Evolutionary conservation across 1,140 invertebrate genomes (phyloP).

Genomic region (Pectinophora gossypiella): DNA sequence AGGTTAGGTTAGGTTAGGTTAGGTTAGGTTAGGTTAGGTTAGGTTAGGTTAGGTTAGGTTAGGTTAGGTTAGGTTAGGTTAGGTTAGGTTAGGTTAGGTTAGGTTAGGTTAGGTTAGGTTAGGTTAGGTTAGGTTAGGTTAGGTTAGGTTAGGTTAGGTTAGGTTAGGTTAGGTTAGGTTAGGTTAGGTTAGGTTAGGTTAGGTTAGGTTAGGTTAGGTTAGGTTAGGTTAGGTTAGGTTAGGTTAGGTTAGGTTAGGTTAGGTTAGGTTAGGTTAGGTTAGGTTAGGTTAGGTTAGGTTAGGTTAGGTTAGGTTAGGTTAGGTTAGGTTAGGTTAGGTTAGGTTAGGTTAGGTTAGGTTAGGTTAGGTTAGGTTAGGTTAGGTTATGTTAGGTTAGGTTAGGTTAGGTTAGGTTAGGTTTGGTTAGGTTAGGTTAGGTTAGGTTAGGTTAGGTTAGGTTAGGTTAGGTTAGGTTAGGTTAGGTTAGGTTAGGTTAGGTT

Average conservation of each 20-base stretch:
- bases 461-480: constrained; percentile 26
- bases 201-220: constrained; percentile 15
- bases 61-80: constrained; percentile 27
- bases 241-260: constrained; percentile 40
- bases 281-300: constrained; percentile 26
- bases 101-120: constrained; percentile 31
- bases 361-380: constrained; percentile 31
- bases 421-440: constrained; percentile 32
- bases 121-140: constrained; percentile 30
- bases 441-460: constrained; percentile 37
- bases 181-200: constrained; percentile 26
- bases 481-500: constrained; percentile 37
- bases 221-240: constrained; percentile 22
- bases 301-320: constrained; percentile 35
- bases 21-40: constrained; percentile 21
- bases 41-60: constrained; percentile 17
- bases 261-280: constrained; percentile 24
- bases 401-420: constrained; percentile 34
- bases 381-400: too few relatives aligned
- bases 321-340: constrained; percentile 32
- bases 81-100: constrained; percentile 24
- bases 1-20: constrained; percentile 25
- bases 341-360: constrained; percentile 29
- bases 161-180: constrained; percentile 32
- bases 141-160: constrained; percentile 28